Evolutionary conservation across 1,140 invertebrate genomes (phyloP), one percentile per base, ranked within the genome.

Genomic region (Orius laevigatus): DNA sequence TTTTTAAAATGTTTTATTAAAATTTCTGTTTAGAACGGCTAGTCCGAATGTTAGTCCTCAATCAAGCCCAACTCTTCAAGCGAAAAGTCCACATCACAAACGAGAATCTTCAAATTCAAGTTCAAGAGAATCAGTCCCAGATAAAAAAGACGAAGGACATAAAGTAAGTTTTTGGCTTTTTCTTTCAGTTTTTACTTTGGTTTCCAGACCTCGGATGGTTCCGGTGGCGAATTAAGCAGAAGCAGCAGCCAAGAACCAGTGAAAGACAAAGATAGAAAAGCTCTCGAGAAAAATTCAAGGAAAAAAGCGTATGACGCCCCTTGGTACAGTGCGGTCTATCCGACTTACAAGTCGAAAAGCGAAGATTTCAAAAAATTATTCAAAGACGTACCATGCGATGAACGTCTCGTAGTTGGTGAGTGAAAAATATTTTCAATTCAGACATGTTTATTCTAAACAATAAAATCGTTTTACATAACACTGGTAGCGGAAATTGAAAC

Each of bases 281-380:
- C 3, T 62, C 58, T 10, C 34, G 67, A 70, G 50, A 63, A 70
- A 32, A 68, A 66, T 33, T 84, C 83, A 62, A 87, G 86, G 58
- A 81, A 81, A 50, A 25, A 25, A 8, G 25, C 25, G 8, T 25
- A 25, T 25, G 25, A 25, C 25, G 71, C 74, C 15, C 70, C 70
- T 55, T 88, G 84, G 79, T 88, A 86, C 63, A 84, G 81, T 63
- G 76, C 90, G 34, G 69, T 91, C 32, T 91, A 89, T 67, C 87
- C 89, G 25, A 91, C 86, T 1, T 95, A 94, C 62, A 94, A 94
- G 67, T 89, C 85, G 41, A 72, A 84, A 53, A 87, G 81, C 33
- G 85, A 89, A 56, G 88, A 94, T 65, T 94, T 94, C 62, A 90
- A 86, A 60, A 75, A 81, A 61, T 76, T 91, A 54, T 95, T 95